A percentile compares a stretch with the other conserved stretches of the same genome.
phyloP scores from a whole-genome alignment of 2,113 vertebrate species.

The Peromyscus polionotus region DNA sequence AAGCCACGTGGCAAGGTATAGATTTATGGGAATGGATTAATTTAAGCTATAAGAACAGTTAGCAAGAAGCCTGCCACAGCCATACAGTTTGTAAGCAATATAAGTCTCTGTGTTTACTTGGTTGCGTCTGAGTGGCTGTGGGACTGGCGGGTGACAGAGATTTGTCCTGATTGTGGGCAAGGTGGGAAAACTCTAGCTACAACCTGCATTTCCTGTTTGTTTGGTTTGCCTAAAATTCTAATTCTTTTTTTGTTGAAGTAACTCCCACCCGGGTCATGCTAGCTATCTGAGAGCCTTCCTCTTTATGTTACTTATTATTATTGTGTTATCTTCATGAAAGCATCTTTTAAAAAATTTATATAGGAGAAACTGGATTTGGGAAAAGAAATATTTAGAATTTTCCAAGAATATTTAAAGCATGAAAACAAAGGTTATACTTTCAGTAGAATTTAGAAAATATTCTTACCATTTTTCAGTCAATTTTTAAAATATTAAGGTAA shows the following conservation, averaged over 20 bases:
- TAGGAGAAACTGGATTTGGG: not conserved
- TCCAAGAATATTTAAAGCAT: slow-evolving; percentile 42
- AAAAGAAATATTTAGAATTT: slow-evolving; percentile 42
- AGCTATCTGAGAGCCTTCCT: not conserved
- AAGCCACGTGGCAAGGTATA: too few relatives aligned
- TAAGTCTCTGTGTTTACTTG: too few relatives aligned
- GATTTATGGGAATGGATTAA: too few relatives aligned
- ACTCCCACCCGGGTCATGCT: not conserved
- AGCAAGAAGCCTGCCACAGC: too few relatives aligned
- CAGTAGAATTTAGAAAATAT: not conserved
- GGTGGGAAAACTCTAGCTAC: too few relatives aligned
- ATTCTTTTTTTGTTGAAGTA: not conserved
- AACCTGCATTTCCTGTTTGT: not conserved
- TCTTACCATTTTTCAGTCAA: not conserved
- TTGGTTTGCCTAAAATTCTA: not conserved
- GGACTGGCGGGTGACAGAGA: too few relatives aligned
- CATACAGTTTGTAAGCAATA: too few relatives aligned
- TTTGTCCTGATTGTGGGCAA: too few relatives aligned
- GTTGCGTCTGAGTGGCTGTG: too few relatives aligned
- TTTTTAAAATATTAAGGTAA: slow-evolving; percentile 28
- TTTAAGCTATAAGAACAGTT: too few relatives aligned
- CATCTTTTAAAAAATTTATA: not conserved
- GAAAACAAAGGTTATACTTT: not conserved
- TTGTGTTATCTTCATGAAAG: not conserved
- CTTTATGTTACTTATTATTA: not conserved